These are phyloP conservation scores for Andrena marginata DNA, from an alignment of 2,888 invertebrate genomes.

Conservation along the genomic window DNA sequence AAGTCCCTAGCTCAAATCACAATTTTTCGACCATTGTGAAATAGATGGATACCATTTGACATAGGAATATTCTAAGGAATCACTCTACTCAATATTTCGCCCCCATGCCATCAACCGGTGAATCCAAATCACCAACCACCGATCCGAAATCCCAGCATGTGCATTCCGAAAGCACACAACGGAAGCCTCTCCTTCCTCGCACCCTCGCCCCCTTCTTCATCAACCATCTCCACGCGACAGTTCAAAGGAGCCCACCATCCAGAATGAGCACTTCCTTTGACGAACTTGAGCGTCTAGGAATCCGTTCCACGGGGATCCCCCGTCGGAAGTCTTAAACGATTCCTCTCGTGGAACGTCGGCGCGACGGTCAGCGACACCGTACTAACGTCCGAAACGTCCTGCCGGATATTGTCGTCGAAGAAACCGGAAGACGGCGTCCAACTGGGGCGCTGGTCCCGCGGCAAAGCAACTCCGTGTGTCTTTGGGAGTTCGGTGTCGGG, in stretches of 20 bases:
- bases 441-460: not conserved
- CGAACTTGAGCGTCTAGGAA: constrained; percentile 21
- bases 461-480: constrained; percentile 58
- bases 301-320: constrained; percentile 12
- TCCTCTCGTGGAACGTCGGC: constrained; percentile 34
- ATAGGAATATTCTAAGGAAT: too few species aligned
- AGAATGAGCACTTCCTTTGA: constrained; percentile 46
- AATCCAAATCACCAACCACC: too few species aligned
- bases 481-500: constrained; percentile 61
- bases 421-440: constrained; percentile 31
- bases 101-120: too few species aligned
- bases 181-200: not conserved
- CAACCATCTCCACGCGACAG: not conserved
- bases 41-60: too few species aligned
- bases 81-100: too few species aligned
- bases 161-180: not conserved
- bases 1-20: too few species aligned
- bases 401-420: constrained; percentile 61
- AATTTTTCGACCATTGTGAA: too few species aligned
- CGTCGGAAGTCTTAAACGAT: constrained; percentile 51
- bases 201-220: constrained; percentile 1
- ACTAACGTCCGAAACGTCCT: constrained; percentile 51
- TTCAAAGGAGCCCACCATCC: constrained; percentile 16
- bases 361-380: constrained; percentile 45
- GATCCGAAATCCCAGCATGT: not conserved